Percentiles rank a stretch among this genome's conserved stretches.
Conservation (phyloP, 2,888 invertebrate species). For the Spisula subtruncata region DNA sequence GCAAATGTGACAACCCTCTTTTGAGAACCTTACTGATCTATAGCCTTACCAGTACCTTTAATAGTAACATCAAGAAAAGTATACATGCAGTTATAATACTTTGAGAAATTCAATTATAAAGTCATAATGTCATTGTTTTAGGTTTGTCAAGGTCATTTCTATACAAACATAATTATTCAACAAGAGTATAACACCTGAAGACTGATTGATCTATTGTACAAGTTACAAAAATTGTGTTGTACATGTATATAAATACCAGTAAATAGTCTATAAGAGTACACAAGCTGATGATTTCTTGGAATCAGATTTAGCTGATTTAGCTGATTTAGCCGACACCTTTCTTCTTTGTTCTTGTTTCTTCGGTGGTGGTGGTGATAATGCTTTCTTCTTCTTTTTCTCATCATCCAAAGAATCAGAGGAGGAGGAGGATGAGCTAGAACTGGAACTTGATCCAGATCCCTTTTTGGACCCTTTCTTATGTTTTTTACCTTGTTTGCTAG, state of each 20-base stretch:
- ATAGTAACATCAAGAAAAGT: no score
- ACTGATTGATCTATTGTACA: background rate
- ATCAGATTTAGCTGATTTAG: background rate
- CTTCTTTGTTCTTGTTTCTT: constrained; percentile 34
- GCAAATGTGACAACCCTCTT: no score
- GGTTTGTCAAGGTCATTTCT: no score
- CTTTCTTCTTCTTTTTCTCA: constrained; percentile 37
- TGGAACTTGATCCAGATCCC: constrained; percentile 35
- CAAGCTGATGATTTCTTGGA: constrained; percentile 68
- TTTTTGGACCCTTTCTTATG: constrained; percentile 29
- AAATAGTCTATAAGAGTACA: constrained; percentile 68
- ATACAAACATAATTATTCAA: no score
- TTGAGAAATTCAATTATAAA: no score
- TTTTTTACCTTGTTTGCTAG: constrained; percentile 47
- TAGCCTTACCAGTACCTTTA: no score
- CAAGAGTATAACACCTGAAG: no score
- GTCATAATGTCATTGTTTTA: no score
- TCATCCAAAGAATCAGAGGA: constrained; percentile 40
- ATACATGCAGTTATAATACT: no score
- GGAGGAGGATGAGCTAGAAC: constrained; percentile 19
- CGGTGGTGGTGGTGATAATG: background rate
- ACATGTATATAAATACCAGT: background rate
- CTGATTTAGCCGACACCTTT: constrained; percentile 23
- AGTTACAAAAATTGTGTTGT: background rate
- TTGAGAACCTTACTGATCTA: no score